These are phyloP conservation scores for Drosophila ohnishii DNA, from an alignment of 1,140 invertebrate species.

Conservation along the genomic window DNA sequence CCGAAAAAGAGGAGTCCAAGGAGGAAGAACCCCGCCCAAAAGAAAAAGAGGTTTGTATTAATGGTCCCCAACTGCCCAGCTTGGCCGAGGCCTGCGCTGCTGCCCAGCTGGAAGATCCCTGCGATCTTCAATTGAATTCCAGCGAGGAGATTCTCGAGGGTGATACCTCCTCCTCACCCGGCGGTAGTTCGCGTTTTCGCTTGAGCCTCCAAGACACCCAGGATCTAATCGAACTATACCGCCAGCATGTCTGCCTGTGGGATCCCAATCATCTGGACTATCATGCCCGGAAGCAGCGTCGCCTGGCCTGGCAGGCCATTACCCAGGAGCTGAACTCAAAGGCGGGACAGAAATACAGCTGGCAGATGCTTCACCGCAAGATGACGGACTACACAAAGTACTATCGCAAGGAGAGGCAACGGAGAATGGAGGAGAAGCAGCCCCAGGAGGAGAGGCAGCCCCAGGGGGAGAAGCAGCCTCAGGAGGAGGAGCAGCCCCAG, in stretches of 20 bases:
- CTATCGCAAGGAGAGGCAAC: conserved; percentile 56
- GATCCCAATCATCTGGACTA: conserved; percentile 75
- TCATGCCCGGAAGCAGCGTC: conserved; percentile 43
- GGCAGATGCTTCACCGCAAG: conserved; percentile 71
- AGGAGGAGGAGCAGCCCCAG: neutral
- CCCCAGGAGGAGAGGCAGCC: conserved; percentile 12
- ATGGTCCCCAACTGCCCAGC: neutral
- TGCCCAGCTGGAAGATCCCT: conserved; percentile 8
- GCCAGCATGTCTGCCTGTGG: conserved; percentile 63
- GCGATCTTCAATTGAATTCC: neutral
- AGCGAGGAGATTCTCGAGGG: neutral
- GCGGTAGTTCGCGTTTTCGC: conserved; percentile 24
- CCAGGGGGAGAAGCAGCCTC: conserved; percentile 6
- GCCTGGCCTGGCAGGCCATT: conserved; percentile 63
- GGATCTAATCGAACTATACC: conserved; percentile 57
- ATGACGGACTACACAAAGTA: conserved; percentile 71
- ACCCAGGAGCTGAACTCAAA: conserved; percentile 46
- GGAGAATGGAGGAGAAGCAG: conserved; percentile 5
- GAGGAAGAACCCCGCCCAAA: neutral
- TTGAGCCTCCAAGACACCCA: conserved; percentile 44
- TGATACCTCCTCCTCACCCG: neutral
- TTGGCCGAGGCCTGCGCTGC: conserved; percentile 12
- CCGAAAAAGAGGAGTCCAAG: neutral
- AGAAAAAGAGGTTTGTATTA: neutral
- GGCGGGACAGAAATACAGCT: conserved; percentile 24